A percentile compares a stretch with the other conserved stretches of the same genome.
phyloP scores from a whole-genome alignment of 2,113 vertebrate species.

The Bos javanicus region DNA sequence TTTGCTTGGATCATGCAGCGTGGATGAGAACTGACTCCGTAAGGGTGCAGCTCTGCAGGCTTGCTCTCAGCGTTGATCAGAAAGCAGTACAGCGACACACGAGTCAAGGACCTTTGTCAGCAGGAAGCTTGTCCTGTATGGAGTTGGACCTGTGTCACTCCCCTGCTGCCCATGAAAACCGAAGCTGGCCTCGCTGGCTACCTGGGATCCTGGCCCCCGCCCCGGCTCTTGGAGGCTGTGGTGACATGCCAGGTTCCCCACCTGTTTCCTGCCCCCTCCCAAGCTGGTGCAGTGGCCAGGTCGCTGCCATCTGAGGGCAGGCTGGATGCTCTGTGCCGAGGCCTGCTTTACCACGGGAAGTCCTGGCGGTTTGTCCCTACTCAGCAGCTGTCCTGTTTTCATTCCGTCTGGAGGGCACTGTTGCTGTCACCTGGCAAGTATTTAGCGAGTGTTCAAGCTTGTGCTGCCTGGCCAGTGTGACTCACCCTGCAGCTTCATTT shows the following conservation, averaged over 20 bases:
- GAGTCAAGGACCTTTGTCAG: neutral
- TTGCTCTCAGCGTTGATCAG: neutral
- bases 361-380: neutral
- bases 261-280: neutral
- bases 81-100: fast-evolving
- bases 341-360: neutral
- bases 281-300: neutral
- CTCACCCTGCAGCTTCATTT: neutral
- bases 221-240: fast-evolving
- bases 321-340: fast-evolving
- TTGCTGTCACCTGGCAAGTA: neutral
- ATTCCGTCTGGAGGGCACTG: neutral
- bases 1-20: fast-evolving
- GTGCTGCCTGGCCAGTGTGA: neutral
- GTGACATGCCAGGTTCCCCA: neutral
- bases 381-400: neutral
- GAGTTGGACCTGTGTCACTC: neutral
- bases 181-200: neutral
- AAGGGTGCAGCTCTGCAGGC: fast-evolving
- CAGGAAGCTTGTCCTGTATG: neutral
- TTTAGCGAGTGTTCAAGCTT: neutral
- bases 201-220: neutral
- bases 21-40: fast-evolving
- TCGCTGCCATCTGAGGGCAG: neutral
- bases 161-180: neutral